A percentile compares a stretch with the other conserved stretches of the same genome.
Conservation (phyloP, 2,797 vertebrate genomes). For the Gymnothorax javanicus region DNA sequence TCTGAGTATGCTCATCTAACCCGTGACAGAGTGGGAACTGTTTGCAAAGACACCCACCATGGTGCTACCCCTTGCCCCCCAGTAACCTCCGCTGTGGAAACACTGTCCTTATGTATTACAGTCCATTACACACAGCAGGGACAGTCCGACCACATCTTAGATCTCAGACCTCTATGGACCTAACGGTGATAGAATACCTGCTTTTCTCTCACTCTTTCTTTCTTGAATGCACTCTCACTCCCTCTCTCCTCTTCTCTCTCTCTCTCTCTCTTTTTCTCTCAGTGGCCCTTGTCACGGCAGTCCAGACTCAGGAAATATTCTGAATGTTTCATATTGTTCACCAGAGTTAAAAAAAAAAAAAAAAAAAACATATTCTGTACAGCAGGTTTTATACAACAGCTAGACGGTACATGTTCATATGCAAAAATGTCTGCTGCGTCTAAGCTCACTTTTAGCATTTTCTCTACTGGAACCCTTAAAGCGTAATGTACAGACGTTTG, state of each 20-base stretch:
- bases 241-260: slow-evolving; percentile 37
- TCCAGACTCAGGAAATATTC: slow-evolving; percentile 99
- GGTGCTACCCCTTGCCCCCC: slow-evolving; percentile 90
- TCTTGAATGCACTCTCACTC: slow-evolving; percentile 73
- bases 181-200: slow-evolving; percentile 78
- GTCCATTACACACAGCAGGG: slow-evolving; percentile 82
- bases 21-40: slow-evolving; percentile 80
- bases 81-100: slow-evolving; percentile 79
- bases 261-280: slow-evolving; percentile 63
- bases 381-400: slow-evolving; percentile 84
- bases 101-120: slow-evolving; percentile 80
- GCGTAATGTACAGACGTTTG: slow-evolving; percentile 80
- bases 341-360: slow-evolving; percentile 46
- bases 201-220: slow-evolving; percentile 50
- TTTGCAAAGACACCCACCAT: slow-evolving; percentile 79
- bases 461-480: slow-evolving; percentile 85
- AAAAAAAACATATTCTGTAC: slow-evolving; percentile 87
- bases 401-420: slow-evolving; percentile 97
- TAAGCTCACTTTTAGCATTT: slow-evolving; percentile 81
- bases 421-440: slow-evolving; percentile 90
- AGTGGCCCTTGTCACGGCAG: slow-evolving; percentile 94
- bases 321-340: slow-evolving; percentile 98
- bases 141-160: slow-evolving; percentile 74
- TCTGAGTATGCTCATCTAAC: slow-evolving; percentile 86
- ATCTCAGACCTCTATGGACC: slow-evolving; percentile 88